Percentiles rank a stretch among this genome's conserved stretches.
These are phyloP conservation scores for Istiophorus platypterus DNA, from an alignment of 2,113 vertebrate species.

Conservation along the genomic window DNA sequence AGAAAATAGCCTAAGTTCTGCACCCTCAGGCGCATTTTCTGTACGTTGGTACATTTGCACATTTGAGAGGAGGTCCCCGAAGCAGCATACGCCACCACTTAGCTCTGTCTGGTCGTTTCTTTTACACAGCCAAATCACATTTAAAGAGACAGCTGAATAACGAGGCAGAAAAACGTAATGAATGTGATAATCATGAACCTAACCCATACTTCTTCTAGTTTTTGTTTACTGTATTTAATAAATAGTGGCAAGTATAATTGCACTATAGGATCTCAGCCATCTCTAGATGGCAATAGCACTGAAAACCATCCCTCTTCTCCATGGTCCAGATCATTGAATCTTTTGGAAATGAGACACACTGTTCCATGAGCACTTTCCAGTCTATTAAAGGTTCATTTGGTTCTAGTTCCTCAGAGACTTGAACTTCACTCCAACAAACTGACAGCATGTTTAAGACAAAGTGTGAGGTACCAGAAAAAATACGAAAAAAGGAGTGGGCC, in stretches of 20 bases:
- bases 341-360: background rate
- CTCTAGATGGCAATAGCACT: background rate
- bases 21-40: background rate
- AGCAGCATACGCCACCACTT: background rate
- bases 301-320: background rate
- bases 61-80: background rate
- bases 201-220: background rate
- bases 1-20: background rate
- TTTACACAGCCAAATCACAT: background rate
- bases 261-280: background rate
- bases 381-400: background rate
- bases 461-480: background rate
- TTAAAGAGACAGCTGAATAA: background rate
- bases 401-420: background rate
- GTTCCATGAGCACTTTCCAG: background rate
- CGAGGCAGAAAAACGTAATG: background rate
- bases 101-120: background rate
- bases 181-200: background rate
- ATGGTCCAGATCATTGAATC: background rate
- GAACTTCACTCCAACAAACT: background rate
- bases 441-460: background rate
- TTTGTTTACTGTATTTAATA: constrained; percentile 10
- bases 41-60: background rate
- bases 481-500: background rate
- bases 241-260: background rate